A percentile compares a stretch with the other conserved stretches of the same genome.
Evolutionary conservation across 2,888 invertebrate genomes (phyloP).

Genomic region (Lasioglossum vierecki): DNA sequence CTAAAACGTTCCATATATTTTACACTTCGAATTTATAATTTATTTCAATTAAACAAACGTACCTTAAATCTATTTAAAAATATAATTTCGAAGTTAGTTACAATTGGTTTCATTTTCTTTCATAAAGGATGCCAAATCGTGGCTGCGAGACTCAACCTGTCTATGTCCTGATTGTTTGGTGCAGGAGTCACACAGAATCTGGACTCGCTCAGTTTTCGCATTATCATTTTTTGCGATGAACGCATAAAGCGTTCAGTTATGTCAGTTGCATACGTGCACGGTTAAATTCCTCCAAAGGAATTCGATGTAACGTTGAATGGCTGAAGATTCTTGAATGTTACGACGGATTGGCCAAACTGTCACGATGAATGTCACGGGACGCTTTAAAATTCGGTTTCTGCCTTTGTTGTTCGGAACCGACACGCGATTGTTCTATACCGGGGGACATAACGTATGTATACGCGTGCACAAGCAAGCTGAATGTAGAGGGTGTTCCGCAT

Average conservation of each 20-base stretch:
- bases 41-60: background rate
- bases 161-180: background rate
- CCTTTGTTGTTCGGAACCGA: conserved; percentile 1
- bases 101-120: background rate
- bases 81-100: background rate
- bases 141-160: background rate
- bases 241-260: background rate
- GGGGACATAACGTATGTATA: conserved; percentile 9
- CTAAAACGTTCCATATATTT: background rate
- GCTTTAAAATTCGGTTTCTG: conserved; percentile 21
- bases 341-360: conserved; percentile 11
- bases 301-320: background rate
- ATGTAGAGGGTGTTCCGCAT: conserved; percentile 31
- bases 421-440: conserved; percentile 19
- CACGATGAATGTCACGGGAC: background rate
- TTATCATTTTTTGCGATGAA: background rate
- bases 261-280: background rate
- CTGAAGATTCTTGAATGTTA: conserved; percentile 3
- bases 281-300: background rate
- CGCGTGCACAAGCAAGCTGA: conserved; percentile 12
- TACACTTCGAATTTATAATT: background rate
- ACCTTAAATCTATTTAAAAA: background rate
- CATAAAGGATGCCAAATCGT: background rate
- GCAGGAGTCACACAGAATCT: background rate
- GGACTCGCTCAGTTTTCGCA: background rate